These are phyloP conservation scores for Scaptomyza reducta DNA, from an alignment of 2,888 invertebrate species.

Conservation along the genomic window DNA sequence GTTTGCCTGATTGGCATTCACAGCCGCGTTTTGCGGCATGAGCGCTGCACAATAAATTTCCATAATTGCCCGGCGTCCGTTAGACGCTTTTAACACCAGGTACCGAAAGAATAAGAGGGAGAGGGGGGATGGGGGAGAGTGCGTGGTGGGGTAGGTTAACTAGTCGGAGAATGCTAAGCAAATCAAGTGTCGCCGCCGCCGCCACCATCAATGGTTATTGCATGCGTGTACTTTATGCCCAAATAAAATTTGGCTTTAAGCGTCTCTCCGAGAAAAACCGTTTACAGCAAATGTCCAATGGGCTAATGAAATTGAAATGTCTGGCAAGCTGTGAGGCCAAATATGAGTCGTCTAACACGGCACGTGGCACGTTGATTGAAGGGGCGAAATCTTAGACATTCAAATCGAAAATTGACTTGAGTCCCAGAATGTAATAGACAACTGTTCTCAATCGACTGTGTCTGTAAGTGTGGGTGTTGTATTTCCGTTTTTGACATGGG, in stretches of 20 bases:
- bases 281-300: slow-evolving; percentile 42
- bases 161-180: slow-evolving; percentile 50
- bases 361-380: slow-evolving; percentile 48
- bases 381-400: slow-evolving; percentile 29
- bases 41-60: slow-evolving; percentile 74
- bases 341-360: slow-evolving; percentile 37
- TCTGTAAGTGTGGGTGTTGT: slow-evolving; percentile 3
- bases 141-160: not conserved
- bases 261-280: slow-evolving; percentile 13
- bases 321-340: slow-evolving; percentile 35
- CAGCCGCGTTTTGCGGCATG: slow-evolving; percentile 38
- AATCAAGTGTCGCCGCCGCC: slow-evolving; percentile 54
- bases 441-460: slow-evolving; percentile 27
- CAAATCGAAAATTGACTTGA: slow-evolving; percentile 43
- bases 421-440: slow-evolving; percentile 38
- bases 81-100: slow-evolving; percentile 44
- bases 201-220: slow-evolving; percentile 59
- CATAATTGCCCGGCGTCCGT: slow-evolving; percentile 73
- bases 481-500: slow-evolving; percentile 42
- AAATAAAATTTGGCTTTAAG: slow-evolving; percentile 55
- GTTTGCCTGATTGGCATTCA: slow-evolving; percentile 67
- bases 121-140: not conserved
- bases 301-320: slow-evolving; percentile 53
- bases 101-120: not conserved
- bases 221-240: slow-evolving; percentile 61